phyloP scores from a whole-genome alignment of 2,797 vertebrate genomes.

The Cichlasoma orientale region DNA sequence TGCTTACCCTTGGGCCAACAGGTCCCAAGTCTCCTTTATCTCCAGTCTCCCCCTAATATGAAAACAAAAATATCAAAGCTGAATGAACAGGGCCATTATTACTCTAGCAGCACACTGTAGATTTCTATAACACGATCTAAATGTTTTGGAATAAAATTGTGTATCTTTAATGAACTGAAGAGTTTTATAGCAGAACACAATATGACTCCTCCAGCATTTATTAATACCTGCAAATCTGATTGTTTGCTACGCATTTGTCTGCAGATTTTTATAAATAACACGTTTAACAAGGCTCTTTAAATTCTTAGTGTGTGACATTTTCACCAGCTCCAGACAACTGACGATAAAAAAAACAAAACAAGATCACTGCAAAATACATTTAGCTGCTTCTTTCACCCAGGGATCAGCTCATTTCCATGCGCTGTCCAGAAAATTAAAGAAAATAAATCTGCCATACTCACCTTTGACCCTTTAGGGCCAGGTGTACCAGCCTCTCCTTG shows the following conservation, averaged over 20 bases:
- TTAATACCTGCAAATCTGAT: neutral
- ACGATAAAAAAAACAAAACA: neutral
- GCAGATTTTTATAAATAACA: neutral
- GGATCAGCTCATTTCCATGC: neutral
- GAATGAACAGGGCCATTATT: rapidly evolving
- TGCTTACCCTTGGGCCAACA: slow-evolving; percentile 87
- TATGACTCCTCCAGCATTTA: neutral
- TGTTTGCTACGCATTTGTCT: neutral
- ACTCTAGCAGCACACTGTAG: neutral
- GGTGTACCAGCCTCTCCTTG: slow-evolving; percentile 91
- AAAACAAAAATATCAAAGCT: neutral
- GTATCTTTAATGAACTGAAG: neutral
- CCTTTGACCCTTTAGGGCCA: slow-evolving; percentile 95
- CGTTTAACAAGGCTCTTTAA: rapidly evolving
- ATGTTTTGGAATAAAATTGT: neutral
- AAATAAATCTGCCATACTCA: slow-evolving; percentile 73
- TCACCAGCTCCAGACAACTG: neutral
- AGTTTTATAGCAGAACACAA: neutral
- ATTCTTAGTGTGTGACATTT: neutral
- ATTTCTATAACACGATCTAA: neutral
- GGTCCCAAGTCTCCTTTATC: slow-evolving; percentile 89
- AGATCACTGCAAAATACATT: slow-evolving; percentile 1
- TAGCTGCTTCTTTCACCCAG: neutral
- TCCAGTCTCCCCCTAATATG: slow-evolving; percentile 88
- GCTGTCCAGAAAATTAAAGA: slow-evolving; percentile 9